These are phyloP conservation scores for Allophyes oxyacanthae DNA, from an alignment of 2,888 invertebrate species.

Conservation along the genomic window DNA sequence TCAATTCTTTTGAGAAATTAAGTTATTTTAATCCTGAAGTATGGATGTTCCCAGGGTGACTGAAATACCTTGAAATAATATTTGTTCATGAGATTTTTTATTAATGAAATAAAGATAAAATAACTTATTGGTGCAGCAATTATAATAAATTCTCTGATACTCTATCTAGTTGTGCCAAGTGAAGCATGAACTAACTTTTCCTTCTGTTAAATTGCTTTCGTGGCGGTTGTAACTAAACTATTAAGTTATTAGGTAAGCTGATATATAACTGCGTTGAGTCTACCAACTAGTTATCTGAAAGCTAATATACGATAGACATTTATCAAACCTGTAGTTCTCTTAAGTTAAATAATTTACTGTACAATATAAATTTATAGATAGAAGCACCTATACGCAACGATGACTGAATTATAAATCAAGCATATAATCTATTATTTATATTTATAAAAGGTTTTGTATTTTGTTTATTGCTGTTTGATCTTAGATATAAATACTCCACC, in stretches of 20 bases:
- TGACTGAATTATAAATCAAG: constrained; percentile 6
- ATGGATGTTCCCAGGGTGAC: no score
- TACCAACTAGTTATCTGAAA: constrained; percentile 35
- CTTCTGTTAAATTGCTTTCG: constrained; percentile 47
- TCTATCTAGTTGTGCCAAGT: constrained; percentile 19
- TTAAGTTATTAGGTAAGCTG: constrained; percentile 46
- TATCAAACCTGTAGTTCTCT: constrained; percentile 18
- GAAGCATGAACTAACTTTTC: constrained; percentile 49
- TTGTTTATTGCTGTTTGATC: no score
- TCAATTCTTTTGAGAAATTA: no score
- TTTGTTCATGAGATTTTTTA: no score
- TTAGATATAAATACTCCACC: no score
- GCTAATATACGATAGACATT: constrained; percentile 38
- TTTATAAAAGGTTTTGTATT: no score
- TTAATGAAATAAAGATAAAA: no score
- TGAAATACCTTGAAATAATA: no score
- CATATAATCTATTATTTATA: no score
- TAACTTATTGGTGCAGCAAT: constrained; percentile 3
- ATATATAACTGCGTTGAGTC: constrained; percentile 29
- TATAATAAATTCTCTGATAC: constrained; percentile 20
- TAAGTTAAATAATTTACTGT: constrained; percentile 15
- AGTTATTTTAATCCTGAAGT: no score
- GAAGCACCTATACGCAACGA: constrained; percentile 2
- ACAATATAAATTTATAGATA: constrained; percentile 28
- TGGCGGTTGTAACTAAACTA: constrained; percentile 36